These are phyloP conservation scores for Taurulus bubalis DNA, from an alignment of 2,113 vertebrate species.

Conservation along the genomic window DNA sequence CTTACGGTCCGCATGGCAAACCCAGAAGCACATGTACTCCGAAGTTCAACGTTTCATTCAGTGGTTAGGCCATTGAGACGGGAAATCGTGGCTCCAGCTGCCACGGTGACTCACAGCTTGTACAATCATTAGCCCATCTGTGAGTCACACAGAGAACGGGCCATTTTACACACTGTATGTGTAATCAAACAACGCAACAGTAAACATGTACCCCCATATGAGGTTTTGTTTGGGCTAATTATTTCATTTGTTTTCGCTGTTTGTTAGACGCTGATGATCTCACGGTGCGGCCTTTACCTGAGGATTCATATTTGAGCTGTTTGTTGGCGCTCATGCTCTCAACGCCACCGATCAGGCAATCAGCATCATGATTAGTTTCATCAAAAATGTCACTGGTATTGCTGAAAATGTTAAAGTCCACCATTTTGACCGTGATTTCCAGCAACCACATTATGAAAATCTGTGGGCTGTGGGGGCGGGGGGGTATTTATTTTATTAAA, in stretches of 20 bases:
- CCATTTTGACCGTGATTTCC: background rate
- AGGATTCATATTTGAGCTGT: background rate
- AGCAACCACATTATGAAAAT: background rate
- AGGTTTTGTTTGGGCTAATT: conserved; percentile 44
- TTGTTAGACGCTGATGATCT: conserved; percentile 9
- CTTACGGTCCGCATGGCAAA: background rate
- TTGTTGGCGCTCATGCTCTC: background rate
- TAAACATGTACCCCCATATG: conserved; percentile 6
- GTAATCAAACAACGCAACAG: conserved; percentile 40
- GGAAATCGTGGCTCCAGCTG: conserved; percentile 45
- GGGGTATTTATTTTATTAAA: background rate
- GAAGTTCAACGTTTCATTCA: conserved; percentile 56
- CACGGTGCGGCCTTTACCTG: conserved; percentile 11
- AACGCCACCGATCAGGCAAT: background rate
- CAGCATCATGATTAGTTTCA: background rate
- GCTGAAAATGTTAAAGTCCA: background rate
- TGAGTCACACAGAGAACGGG: conserved; percentile 54
- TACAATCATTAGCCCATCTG: conserved; percentile 55
- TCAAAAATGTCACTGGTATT: background rate
- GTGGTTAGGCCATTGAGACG: conserved; percentile 46
- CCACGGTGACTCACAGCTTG: conserved; percentile 63
- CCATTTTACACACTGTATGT: conserved; percentile 46
- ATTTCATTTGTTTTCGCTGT: conserved; percentile 33
- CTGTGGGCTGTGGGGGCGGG: too few relatives aligned
- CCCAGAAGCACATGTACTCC: conserved; percentile 7